Conservation (phyloP, 2,797 vertebrate species). For the Sciurus carolinensis region DNA sequence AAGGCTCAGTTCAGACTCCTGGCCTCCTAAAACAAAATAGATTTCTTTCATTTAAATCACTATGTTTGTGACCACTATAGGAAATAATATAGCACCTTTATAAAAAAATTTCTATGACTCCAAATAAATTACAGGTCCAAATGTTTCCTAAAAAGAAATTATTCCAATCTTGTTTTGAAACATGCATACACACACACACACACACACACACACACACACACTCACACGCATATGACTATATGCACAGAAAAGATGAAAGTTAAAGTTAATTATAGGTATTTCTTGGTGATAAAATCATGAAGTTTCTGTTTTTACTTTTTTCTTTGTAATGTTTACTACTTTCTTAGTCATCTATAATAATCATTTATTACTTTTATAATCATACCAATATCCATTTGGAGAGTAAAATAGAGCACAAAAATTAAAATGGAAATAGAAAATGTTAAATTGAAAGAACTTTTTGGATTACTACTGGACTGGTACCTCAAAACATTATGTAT, state of each 20-base stretch:
- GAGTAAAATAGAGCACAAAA: background rate
- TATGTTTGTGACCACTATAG: background rate
- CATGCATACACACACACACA: background rate
- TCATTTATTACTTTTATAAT: slow-evolving; percentile 9
- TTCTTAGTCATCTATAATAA: background rate
- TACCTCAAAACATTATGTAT: background rate
- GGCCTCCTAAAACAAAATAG: background rate
- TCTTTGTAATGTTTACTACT: background rate
- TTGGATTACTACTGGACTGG: background rate
- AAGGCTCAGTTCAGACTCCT: background rate
- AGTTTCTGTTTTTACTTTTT: background rate
- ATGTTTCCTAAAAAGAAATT: slow-evolving; percentile 23
- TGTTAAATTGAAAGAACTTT: background rate
- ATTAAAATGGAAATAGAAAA: slow-evolving; percentile 20
- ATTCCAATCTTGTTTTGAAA: slow-evolving; percentile 1
- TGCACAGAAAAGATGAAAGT: background rate
- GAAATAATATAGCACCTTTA: background rate
- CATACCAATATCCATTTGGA: background rate
- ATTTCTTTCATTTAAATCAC: background rate
- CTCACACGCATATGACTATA: too few species aligned
- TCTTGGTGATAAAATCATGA: background rate
- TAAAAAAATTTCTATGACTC: background rate
- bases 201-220: too few species aligned
- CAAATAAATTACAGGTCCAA: background rate
- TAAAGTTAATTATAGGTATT: background rate